Conservation (phyloP, 1,140 invertebrate species). For the Zaprionus nigranus region DNA sequence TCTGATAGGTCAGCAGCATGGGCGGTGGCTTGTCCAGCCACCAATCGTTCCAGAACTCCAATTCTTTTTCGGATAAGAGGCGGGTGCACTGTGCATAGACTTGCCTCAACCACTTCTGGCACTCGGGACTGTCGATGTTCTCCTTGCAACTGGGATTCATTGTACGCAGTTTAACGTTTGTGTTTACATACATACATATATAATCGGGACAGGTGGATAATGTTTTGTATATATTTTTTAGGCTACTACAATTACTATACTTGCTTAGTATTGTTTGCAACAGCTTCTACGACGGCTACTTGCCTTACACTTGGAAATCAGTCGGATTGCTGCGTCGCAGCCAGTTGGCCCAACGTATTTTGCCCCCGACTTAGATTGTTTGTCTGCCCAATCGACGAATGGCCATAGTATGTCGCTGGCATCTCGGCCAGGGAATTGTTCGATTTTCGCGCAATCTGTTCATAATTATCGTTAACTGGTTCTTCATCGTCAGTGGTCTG, state of each 20-base stretch:
- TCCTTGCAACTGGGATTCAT: slow-evolving; percentile 63
- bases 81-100: slow-evolving; percentile 48
- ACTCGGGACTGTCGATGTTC: slow-evolving; percentile 42
- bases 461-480: not conserved
- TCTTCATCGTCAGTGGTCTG: not conserved
- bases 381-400: not conserved
- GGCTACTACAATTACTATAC: not conserved
- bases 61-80: slow-evolving; percentile 28
- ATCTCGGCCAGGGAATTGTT: slow-evolving; percentile 4
- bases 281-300: slow-evolving; percentile 13
- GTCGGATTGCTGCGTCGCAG: slow-evolving; percentile 14
- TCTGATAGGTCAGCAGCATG: slow-evolving; percentile 16
- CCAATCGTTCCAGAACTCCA: slow-evolving; percentile 57
- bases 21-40: slow-evolving; percentile 42
- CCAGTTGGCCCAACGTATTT: slow-evolving; percentile 46
- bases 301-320: slow-evolving; percentile 19
- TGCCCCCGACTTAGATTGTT: not conserved
- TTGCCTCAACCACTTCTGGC: slow-evolving; percentile 54
- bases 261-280: not conserved
- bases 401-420: slow-evolving; percentile 15
- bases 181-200: not conserved
- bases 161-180: not conserved
- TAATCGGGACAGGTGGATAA: not conserved
- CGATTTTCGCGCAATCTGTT: not conserved
- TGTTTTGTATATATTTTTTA: not conserved